Conservation (phyloP, 2,113 vertebrate genomes). For the Pycnonotus jocosus region DNA sequence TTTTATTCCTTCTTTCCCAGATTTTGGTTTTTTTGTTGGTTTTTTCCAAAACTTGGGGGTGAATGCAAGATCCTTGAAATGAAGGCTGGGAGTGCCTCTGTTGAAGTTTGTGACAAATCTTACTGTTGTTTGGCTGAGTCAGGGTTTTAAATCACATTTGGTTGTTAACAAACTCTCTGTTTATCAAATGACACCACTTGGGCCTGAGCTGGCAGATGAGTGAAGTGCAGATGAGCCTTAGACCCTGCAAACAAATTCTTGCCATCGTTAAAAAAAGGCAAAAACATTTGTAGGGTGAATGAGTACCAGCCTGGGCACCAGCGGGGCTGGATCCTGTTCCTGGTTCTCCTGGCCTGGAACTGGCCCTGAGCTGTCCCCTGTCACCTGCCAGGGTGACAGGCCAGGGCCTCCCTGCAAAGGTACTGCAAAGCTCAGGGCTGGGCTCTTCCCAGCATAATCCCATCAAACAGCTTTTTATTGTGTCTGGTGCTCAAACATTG, state of each 20-base stretch:
- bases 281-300: neutral
- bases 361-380: neutral
- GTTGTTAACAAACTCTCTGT: neutral
- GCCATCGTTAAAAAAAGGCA: accelerated
- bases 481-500: neutral
- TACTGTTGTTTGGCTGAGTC: neutral
- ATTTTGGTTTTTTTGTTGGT: neutral
- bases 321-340: accelerated
- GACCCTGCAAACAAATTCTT: neutral
- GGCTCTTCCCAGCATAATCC: neutral
- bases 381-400: neutral
- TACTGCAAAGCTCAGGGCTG: neutral
- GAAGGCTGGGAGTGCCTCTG: accelerated
- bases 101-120: neutral
- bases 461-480: neutral
- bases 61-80: neutral
- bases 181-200: accelerated
- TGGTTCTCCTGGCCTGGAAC: accelerated
- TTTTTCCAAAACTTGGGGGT: neutral
- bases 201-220: neutral
- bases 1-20: neutral
- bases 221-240: neutral
- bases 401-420: neutral
- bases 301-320: neutral
- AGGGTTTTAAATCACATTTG: neutral